These are phyloP conservation scores for Acleris cristana DNA, from an alignment of 2,888 invertebrate species.

Conservation along the genomic window DNA sequence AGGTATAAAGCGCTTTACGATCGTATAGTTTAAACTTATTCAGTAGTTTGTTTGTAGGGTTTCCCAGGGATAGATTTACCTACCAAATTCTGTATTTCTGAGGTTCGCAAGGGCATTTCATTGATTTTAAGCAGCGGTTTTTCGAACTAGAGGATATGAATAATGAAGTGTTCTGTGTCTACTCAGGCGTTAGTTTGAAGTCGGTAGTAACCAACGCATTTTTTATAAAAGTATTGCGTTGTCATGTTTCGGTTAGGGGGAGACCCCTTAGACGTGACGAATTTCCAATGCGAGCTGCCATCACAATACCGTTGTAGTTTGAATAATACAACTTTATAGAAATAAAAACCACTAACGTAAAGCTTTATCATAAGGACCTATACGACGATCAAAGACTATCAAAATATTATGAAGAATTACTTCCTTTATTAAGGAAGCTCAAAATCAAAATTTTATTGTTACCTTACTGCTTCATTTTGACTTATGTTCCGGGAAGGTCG, in stretches of 20 bases:
- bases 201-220: neutral
- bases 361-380: too few relatives aligned
- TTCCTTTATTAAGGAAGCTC: neutral
- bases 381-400: too few relatives aligned
- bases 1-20: too few relatives aligned
- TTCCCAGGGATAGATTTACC: slow-evolving; percentile 8
- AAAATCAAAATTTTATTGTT: neutral
- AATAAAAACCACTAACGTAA: too few relatives aligned
- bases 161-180: too few relatives aligned
- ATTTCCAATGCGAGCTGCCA: neutral
- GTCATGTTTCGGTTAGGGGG: slow-evolving; percentile 14
- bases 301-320: neutral
- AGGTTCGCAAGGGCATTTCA: neutral
- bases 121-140: neutral
- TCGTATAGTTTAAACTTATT: slow-evolving; percentile 19
- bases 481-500: slow-evolving; percentile 33
- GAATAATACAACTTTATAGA: neutral
- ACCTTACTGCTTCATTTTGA: slow-evolving; percentile 3
- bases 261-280: slow-evolving; percentile 11
- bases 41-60: slow-evolving; percentile 2
- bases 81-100: neutral
- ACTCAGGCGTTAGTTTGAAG: neutral
- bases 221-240: slow-evolving; percentile 1
- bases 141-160: too few relatives aligned
- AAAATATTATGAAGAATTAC: neutral